A percentile compares a stretch with the other conserved stretches of the same genome.
These are phyloP conservation scores for Asarcornis scutulata DNA, from an alignment of 2,113 vertebrate genomes.

Conservation along the genomic window DNA sequence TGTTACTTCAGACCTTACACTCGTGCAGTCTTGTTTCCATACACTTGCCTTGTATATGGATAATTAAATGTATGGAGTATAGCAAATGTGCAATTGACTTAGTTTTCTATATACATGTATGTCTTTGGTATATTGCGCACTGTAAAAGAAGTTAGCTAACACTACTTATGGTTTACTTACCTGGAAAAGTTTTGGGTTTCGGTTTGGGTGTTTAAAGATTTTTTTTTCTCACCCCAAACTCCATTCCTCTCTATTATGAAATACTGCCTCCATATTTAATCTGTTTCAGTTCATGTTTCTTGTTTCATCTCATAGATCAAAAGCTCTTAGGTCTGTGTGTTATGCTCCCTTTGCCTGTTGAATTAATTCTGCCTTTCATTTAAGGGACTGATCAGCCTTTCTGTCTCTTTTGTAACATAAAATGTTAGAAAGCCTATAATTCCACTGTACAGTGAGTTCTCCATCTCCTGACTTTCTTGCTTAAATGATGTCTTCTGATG, in stretches of 20 bases:
- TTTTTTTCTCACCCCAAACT: no score
- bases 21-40: no score
- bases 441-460: neutral
- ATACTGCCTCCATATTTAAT: no score
- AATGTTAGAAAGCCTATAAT: neutral
- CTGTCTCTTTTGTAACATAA: no score
- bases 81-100: neutral
- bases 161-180: neutral
- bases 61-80: neutral
- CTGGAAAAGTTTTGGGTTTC: neutral
- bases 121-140: no score
- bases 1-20: no score
- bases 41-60: neutral
- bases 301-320: neutral
- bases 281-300: neutral
- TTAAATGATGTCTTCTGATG: neutral
- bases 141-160: neutral
- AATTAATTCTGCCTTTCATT: neutral
- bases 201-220: neutral
- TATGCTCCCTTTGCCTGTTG: neutral
- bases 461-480: neutral
- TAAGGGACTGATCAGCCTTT: neutral
- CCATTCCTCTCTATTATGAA: neutral
- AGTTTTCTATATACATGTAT: neutral
- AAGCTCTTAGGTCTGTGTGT: neutral